Conservation (phyloP, 1,140 invertebrate genomes). For the Cyclina sinensis region DNA sequence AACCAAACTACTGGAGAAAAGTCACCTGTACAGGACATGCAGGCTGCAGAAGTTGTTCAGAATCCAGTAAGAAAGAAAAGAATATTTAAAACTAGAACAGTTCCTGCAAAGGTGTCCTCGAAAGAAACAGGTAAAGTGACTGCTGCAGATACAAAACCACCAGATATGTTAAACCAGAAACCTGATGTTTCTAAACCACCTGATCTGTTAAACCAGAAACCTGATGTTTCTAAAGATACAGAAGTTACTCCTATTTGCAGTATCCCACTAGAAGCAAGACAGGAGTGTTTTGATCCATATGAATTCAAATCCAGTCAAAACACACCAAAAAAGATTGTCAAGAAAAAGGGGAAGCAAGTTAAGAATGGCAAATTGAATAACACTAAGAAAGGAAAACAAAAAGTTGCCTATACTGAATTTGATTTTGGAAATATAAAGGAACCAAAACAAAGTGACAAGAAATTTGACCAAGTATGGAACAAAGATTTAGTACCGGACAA, state of each 20-base stretch:
- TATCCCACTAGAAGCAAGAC: not conserved
- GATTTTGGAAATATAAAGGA: not conserved
- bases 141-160: no score
- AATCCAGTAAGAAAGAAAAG: conserved; percentile 23
- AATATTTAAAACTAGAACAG: conserved; percentile 57
- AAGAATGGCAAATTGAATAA: conserved; percentile 49
- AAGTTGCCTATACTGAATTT: not conserved
- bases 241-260: not conserved
- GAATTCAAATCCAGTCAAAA: conserved; percentile 75
- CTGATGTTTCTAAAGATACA: not conserved
- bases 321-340: conserved; percentile 65
- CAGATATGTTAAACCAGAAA: no score
- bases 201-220: no score
- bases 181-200: not conserved
- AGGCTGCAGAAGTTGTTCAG: not conserved
- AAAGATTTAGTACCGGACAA: conserved; percentile 2
- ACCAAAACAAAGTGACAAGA: not conserved
- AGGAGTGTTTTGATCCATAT: conserved; percentile 70
- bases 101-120: not conserved
- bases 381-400: not conserved
- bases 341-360: conserved; percentile 48
- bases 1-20: not conserved
- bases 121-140: no score
- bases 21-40: not conserved
- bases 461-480: conserved; percentile 23